Evolutionary conservation across 2,797 vertebrate genomes (phyloP), one percentile per base, ranked within the genome.

Genomic region (Ctenochaetus hawaiiensis): DNA sequence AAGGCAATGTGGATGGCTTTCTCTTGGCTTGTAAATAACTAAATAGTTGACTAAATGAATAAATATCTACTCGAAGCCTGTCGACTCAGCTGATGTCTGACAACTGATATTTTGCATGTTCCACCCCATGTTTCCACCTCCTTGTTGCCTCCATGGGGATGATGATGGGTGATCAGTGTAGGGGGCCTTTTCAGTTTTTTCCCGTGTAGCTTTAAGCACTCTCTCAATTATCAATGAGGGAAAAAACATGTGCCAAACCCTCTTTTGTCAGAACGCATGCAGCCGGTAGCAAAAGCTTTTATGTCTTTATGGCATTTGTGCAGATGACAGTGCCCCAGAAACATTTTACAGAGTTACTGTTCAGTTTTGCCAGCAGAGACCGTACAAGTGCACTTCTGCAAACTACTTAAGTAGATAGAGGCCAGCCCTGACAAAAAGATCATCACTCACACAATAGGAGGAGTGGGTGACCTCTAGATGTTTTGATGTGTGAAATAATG

Each of bases 401-500:
- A 78, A 70, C 74, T 65, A 72, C 82, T 81, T 85, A 67, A 72
- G 54, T 58, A 59, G 76, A 86, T 64, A 49, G 66, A 49, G 83
- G 41, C 20, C 49, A 49, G 57, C 52, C 54, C 68, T 41, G 41
- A 81, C 69, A 77, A 83, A 83, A 86, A 77, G 67, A 75, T 82
- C 61, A 68, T 78, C 45, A 47, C 56, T 70, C 47, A 57, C 37
- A 26, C 79, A 84, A 77, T 48, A 65, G 71, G 49, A 57, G 48
- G 47, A 62, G 74, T 12, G 54, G 59, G 13, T 82, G 82, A 90
- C 85, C 89, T 84, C 77, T 80, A 66, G 66, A 90, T 84, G 69
- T 89, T 89, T 72, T 80, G 85, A 87, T 85, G 80, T 82, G 83
- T 90, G 79, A 86, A 93, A 77, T 79, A 75, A 84, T 83, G 81